phyloP scores from a whole-genome alignment of 2,888 invertebrate genomes.

The Amaurobius ferox region DNA sequence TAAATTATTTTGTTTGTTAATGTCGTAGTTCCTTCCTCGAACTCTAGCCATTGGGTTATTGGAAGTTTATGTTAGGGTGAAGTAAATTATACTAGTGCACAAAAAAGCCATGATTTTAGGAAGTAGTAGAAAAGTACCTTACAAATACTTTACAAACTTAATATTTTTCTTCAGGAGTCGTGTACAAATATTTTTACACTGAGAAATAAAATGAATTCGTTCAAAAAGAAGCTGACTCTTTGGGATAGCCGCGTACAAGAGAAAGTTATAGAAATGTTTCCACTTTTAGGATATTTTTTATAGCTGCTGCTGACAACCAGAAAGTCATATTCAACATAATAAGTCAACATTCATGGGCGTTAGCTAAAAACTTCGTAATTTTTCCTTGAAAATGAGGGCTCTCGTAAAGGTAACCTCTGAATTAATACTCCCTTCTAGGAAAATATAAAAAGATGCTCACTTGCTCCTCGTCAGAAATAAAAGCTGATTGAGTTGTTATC shows the following conservation, averaged over 20 bases:
- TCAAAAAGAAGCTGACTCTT: too few species aligned
- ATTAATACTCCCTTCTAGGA: conserved; percentile 21
- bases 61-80: too few species aligned
- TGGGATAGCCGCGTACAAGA: too few species aligned
- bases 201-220: conserved; percentile 17
- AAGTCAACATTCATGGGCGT: conserved; percentile 11
- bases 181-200: conserved; percentile 20
- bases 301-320: conserved; percentile 6
- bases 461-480: conserved; percentile 1
- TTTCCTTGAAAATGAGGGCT: conserved; percentile 17
- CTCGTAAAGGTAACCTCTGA: conserved; percentile 1
- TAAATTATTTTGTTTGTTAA: too few species aligned
- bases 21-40: too few species aligned
- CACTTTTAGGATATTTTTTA: background rate
- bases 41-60: too few species aligned
- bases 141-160: too few species aligned
- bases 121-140: too few species aligned
- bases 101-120: too few species aligned
- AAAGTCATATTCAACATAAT: conserved; percentile 19
- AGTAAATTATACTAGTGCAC: too few species aligned
- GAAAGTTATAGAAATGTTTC: background rate
- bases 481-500: conserved; percentile 27
- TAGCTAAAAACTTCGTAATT: conserved; percentile 17
- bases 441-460: conserved; percentile 12
- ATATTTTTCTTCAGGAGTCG: too few species aligned